Evolutionary conservation across 2,888 invertebrate species (phyloP), one percentile per base, ranked within the genome.

Genomic region (Dryobota labecula): DNA sequence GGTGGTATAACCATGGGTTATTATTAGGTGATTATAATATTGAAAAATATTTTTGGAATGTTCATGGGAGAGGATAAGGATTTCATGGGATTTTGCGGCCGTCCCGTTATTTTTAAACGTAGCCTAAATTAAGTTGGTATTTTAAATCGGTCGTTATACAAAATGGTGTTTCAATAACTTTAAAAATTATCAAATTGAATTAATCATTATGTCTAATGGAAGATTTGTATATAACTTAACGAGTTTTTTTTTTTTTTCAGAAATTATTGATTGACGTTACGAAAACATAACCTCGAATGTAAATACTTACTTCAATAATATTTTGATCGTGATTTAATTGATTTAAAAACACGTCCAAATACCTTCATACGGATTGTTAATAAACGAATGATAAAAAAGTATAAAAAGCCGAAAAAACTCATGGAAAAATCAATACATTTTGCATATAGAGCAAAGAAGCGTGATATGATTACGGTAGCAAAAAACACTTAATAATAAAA

Each of bases 341-440:
- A 72, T 72, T 76, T 33, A 27, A 62, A 76, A 68, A 53, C 9
- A 20, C 15, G 13, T n/a, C n/a, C 6, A 7, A 33, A 41, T 58
- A 51, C n/a, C 6, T 27, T 47, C 41, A 47, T 38, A 63, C 1
- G 53, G 18, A 36, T 18, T 36, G 20, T 33, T 24, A 18, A 27
- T 38, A 68, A 84, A 80, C 81, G 82, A 76, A 86, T 86, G 80
- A 27, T 56, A 51, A 51, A 84, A 78, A 83, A 83, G n/a, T n/a
- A 83, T 84, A 87, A 81, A 88, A 89, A 89, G 86, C 87, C 88
- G 90, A 90, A 89, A 90, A 90, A 88, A 43, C 38, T 51, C 30
- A 18, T 33, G 41, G 33, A 43, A 33, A 78, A 67, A 73, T 69
- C 76, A 80, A 81, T 78, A 76, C 68, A 83, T 77, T 72, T 76